Conservation (phyloP, 2,888 invertebrate genomes). For the Noctua janthe region DNA sequence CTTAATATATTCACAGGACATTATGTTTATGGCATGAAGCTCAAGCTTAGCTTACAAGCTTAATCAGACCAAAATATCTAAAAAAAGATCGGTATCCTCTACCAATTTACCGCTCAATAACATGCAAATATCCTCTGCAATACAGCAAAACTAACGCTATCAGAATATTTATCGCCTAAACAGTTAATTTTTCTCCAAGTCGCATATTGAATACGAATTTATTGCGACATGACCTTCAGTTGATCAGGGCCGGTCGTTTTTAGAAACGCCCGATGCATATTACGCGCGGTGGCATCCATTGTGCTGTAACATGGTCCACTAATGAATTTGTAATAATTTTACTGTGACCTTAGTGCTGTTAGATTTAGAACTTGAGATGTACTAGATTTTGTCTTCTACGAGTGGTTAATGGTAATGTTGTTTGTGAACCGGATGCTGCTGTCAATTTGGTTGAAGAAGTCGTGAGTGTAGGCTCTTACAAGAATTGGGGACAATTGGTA, state of each 20-base stretch:
- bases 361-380: constrained; percentile 34
- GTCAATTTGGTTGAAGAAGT: background rate
- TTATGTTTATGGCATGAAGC: no score
- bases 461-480: background rate
- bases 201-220: constrained; percentile 69
- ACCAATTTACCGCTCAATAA: constrained; percentile 40
- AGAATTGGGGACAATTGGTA: background rate
- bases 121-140: constrained; percentile 56
- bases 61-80: background rate
- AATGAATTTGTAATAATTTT: constrained; percentile 62
- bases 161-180: constrained; percentile 68
- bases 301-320: constrained; percentile 54
- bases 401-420: constrained; percentile 2
- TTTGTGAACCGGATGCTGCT: constrained; percentile 7
- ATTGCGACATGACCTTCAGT: constrained; percentile 65
- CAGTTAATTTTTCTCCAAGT: constrained; percentile 68
- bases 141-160: constrained; percentile 62
- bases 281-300: constrained; percentile 52
- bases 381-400: constrained; percentile 30
- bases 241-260: constrained; percentile 65
- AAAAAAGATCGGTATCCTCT: background rate
- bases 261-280: constrained; percentile 64
- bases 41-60: background rate
- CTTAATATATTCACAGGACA: background rate
- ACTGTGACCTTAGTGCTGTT: constrained; percentile 47